Conservation (phyloP, 1,140 invertebrate species). For the Phenacoccus solenopsis region DNA sequence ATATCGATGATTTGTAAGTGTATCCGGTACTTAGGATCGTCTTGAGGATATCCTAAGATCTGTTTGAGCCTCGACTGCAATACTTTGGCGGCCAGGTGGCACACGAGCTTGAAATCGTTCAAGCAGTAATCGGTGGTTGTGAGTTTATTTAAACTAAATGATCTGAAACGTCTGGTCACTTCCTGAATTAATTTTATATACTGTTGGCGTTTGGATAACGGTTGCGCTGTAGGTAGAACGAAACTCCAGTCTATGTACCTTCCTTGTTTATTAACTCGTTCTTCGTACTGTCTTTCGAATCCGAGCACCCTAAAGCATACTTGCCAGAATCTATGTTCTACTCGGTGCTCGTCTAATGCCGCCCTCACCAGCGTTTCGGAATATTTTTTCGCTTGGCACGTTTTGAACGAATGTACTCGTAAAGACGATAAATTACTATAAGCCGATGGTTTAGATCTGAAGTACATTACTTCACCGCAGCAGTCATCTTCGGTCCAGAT, state of each 20-base stretch:
- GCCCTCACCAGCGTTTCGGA: not conserved
- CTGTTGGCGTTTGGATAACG: not conserved
- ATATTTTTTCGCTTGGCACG: not conserved
- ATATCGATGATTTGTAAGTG: not conserved
- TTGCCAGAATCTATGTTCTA: not conserved
- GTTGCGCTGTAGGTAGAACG: not conserved
- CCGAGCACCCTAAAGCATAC: not conserved
- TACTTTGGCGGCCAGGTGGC: not conserved
- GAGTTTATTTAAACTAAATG: not conserved
- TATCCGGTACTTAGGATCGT: not conserved
- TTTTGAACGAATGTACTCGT: not conserved
- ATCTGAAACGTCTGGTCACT: not conserved
- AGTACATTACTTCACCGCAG: not conserved
- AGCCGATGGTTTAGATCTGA: not conserved
- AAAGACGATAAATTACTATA: not conserved
- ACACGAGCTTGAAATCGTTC: not conserved
- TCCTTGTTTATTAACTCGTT: not conserved
- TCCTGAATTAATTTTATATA: not conserved
- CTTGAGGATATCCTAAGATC: not conserved
- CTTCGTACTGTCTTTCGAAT: not conserved
- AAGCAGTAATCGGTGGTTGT: not conserved
- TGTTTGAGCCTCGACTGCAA: not conserved
- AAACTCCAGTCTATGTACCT: not conserved
- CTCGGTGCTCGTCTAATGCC: not conserved
- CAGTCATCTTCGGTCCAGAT: not conserved